Percentiles rank a stretch among this genome's conserved stretches.
Evolutionary conservation across 2,113 vertebrate species (phyloP).

Genomic region (Malaclemys terrapin): DNA sequence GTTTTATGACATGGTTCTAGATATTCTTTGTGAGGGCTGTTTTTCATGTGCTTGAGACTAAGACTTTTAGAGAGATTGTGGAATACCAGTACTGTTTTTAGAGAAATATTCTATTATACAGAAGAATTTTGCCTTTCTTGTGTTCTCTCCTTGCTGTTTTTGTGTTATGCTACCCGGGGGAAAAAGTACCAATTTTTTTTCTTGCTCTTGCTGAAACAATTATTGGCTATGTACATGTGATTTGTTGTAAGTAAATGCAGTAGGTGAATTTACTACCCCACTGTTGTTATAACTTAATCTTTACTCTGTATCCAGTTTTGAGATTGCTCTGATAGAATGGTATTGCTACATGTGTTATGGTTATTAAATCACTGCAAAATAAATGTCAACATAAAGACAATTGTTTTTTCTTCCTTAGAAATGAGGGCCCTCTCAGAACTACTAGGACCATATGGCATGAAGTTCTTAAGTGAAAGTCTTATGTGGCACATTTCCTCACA

Average conservation of each 20-base stretch:
- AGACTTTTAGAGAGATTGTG: background rate
- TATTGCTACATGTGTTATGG: background rate
- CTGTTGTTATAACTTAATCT: background rate
- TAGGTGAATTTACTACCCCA: background rate
- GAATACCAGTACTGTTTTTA: background rate
- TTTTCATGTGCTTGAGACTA: background rate
- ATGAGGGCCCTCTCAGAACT: constrained; percentile 98
- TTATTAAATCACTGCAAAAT: background rate
- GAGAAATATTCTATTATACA: fast-evolving
- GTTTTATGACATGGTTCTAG: background rate
- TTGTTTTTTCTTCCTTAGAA: constrained; percentile 83
- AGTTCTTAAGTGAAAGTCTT: constrained; percentile 98
- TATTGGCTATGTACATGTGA: background rate
- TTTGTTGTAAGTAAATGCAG: background rate
- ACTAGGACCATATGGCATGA: constrained; percentile 99
- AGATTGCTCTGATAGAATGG: background rate
- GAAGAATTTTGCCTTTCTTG: background rate
- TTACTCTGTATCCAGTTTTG: background rate
- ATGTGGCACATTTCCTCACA: constrained; percentile 99
- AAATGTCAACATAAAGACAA: constrained; percentile 22
- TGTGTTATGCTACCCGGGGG: background rate
- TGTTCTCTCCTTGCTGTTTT: background rate
- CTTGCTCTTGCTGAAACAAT: background rate
- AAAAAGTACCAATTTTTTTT: background rate
- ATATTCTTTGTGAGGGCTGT: background rate